Percentiles rank a stretch among this genome's conserved stretches.
phyloP scores from a whole-genome alignment of 2,113 vertebrate species.

The Microcebus griseorufus region DNA sequence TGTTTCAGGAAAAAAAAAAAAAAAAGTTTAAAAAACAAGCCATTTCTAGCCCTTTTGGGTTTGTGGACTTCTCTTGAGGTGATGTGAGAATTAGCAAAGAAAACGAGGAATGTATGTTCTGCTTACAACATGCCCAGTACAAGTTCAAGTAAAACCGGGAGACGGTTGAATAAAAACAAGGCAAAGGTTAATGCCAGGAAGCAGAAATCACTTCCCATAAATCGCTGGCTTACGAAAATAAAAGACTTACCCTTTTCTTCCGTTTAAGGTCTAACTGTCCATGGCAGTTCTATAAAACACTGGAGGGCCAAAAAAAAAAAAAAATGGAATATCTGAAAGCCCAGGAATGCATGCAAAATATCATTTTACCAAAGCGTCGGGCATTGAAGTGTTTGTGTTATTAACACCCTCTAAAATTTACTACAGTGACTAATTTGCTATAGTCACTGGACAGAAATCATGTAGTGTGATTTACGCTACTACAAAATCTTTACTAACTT shows the following conservation, averaged over 20 bases:
- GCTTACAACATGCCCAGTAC: background rate
- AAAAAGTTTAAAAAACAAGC: background rate
- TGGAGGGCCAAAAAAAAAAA: background rate
- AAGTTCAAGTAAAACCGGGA: slow-evolving; percentile 54
- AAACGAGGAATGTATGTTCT: slow-evolving; percentile 26
- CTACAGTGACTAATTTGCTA: slow-evolving; percentile 75
- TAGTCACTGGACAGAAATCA: slow-evolving; percentile 74
- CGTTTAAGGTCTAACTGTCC: background rate
- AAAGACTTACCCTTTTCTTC: slow-evolving; percentile 30
- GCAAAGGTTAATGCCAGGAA: slow-evolving; percentile 21
- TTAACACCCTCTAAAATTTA: slow-evolving; percentile 77
- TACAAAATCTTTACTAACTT: slow-evolving; percentile 83
- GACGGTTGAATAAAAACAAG: background rate
- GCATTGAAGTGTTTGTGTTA: slow-evolving; percentile 70
- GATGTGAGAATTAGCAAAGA: slow-evolving; percentile 27
- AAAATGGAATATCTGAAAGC: slow-evolving; percentile 3
- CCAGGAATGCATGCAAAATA: background rate
- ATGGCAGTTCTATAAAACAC: background rate
- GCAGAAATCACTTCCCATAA: slow-evolving; percentile 46
- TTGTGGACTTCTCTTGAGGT: background rate
- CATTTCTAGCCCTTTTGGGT: background rate
- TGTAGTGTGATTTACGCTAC: slow-evolving; percentile 76
- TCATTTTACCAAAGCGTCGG: slow-evolving; percentile 10
- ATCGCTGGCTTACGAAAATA: background rate
- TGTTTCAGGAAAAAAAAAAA: too few relatives aligned